Conservation (phyloP, 2,888 invertebrate species). For the Melipona beecheii region DNA sequence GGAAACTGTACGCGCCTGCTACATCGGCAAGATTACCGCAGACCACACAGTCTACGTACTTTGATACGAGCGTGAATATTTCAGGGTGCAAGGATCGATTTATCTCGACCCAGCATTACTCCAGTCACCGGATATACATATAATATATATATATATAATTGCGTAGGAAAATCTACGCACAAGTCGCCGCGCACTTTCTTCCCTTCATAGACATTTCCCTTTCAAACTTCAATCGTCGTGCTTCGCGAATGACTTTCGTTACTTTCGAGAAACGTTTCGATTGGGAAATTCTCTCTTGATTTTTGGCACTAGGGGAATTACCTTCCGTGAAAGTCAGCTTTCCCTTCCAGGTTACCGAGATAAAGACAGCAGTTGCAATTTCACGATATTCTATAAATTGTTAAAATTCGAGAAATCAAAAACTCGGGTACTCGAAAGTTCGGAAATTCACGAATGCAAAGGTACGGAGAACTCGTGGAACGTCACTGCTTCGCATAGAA, state of each 20-base stretch:
- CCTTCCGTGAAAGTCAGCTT: not conserved
- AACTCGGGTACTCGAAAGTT: not conserved
- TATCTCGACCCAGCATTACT: slow-evolving; percentile 50
- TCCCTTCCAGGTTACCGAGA: too few relatives aligned
- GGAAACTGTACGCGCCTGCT: slow-evolving; percentile 15
- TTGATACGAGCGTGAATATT: slow-evolving; percentile 64
- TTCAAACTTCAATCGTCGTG: not conserved
- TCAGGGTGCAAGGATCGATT: slow-evolving; percentile 63
- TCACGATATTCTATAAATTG: not conserved
- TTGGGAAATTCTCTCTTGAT: not conserved
- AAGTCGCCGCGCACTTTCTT: slow-evolving; percentile 1
- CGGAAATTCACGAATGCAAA: not conserved
- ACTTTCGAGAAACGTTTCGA: not conserved
- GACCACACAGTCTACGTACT: slow-evolving; percentile 44
- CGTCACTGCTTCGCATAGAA: not conserved
- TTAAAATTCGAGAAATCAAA: not conserved
- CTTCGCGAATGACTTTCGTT: not conserved
- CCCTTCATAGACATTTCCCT: not conserved
- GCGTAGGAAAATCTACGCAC: slow-evolving; percentile 20
- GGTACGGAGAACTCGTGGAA: too few relatives aligned
- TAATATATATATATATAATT: not conserved
- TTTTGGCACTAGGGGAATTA: not conserved
- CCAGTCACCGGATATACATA: not conserved
- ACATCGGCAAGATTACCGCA: slow-evolving; percentile 52
- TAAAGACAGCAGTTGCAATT: not conserved